Conservation (phyloP, 2,797 vertebrate species). For the Apodemus agrarius region DNA sequence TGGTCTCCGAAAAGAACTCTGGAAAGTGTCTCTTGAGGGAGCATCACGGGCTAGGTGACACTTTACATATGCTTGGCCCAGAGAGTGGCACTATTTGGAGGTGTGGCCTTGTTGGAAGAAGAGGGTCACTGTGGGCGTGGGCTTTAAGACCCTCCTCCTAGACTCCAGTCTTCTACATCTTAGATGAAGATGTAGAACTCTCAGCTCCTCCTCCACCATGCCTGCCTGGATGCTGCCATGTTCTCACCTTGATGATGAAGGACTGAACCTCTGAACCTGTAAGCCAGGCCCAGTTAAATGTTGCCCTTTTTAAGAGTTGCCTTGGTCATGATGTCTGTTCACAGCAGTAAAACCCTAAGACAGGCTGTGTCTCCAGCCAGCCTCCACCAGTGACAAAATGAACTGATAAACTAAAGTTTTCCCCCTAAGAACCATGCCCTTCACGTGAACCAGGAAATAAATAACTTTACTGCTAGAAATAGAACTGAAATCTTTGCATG, state of each 20-base stretch:
- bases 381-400: neutral
- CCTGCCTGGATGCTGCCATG: too few species aligned
- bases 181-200: too few species aligned
- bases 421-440: neutral
- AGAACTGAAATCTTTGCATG: slow-evolving; percentile 37
- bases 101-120: neutral
- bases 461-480: slow-evolving; percentile 7
- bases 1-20: neutral
- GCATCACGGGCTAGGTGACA: neutral
- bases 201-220: too few species aligned
- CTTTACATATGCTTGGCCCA: neutral
- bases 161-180: too few species aligned
- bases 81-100: neutral
- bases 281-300: too few species aligned
- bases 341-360: neutral
- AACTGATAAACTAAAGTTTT: slow-evolving; percentile 31
- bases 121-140: neutral
- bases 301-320: too few species aligned
- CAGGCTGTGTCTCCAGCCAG: neutral
- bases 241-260: too few species aligned
- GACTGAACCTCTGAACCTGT: too few species aligned
- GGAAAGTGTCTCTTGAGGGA: neutral
- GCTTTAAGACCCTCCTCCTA: too few species aligned
- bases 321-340: too few species aligned
- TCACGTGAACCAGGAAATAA: slow-evolving; percentile 16